Evolutionary conservation across 1,140 invertebrate genomes (phyloP), one percentile per base, ranked within the genome.

Genomic region (Saccostrea glomerata): DNA sequence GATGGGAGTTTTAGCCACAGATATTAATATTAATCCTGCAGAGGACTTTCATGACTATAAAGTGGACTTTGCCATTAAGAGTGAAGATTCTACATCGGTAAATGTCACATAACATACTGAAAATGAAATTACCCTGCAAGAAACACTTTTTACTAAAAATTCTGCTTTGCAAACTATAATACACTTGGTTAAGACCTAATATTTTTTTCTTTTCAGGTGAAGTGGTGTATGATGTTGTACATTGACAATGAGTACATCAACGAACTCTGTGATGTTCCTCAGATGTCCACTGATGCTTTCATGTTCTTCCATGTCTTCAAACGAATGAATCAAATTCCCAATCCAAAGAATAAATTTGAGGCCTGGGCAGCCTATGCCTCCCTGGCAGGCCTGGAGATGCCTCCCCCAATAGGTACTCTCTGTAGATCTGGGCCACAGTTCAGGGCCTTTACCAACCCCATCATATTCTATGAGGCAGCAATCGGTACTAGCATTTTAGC

Each of bases 351-450:
- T 15, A 88, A 54, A 17, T 90, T 90, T 56, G 73, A 86, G 11
- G 63, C 87, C 13, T 92, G 90, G 86, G 58, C 85, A 23, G 66
- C 90, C 9, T 77, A 70, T 17, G 91, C 91, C 15, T 85, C 54
- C 20, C 89, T 92, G 30, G 87, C 83, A 30, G 82, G 89, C n/a
- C 55, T 92, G 2, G 70, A 86, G 4, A 87, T 92, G 83, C 91
- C 91, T 11, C 89, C 91, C 15, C 58, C 85, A 12, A 82, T 85
- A 47, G 73, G 58, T 2, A 47, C 63, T 6, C 55, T 88, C 2
- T 92, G 91, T 87, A 91, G 91, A 20, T 91, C 89, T 87, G 90
- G 90, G 17, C 66, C 86, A 3, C 90, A 89, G 6, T 92, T 92
- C 88, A 87, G 88, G 30, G 89, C 89, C 15, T 90, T 88, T 15